Evolutionary conservation across 2,113 vertebrate species (phyloP).

Genomic region (Taurulus bubalis): DNA sequence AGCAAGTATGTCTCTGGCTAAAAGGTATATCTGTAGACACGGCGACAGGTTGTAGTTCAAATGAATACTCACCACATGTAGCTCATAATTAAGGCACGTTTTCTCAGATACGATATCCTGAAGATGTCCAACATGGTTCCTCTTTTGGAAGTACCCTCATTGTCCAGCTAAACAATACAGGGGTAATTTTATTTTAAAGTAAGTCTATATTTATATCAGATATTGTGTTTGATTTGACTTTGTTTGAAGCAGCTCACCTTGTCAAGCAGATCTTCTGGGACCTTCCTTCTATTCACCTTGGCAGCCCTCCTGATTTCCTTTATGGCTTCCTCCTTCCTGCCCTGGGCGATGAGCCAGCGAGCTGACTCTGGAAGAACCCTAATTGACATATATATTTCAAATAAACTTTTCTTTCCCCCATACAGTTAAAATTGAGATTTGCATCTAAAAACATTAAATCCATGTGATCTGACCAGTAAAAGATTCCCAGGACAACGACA

Average conservation of each 20-base stretch:
- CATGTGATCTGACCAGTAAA: conserved; percentile 77
- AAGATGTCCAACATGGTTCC: conserved; percentile 85
- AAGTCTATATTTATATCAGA: neutral
- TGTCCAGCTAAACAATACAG: conserved; percentile 74
- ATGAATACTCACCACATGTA: conserved; percentile 85
- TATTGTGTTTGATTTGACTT: neutral
- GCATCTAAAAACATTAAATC: neutral
- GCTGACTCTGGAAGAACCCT: conserved; percentile 91
- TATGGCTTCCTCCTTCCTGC: conserved; percentile 84
- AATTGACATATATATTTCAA: neutral
- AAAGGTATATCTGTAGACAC: neutral
- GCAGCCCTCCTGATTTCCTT: conserved; percentile 86
- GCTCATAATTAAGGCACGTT: conserved; percentile 82
- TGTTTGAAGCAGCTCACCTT: conserved; percentile 76
- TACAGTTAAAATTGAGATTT: neutral
- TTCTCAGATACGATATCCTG: conserved; percentile 81
- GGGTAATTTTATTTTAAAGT: neutral
- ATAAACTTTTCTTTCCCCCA: neutral
- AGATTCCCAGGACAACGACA: conserved; percentile 76
- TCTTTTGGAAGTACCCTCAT: conserved; percentile 62
- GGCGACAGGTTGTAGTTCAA: too few species aligned
- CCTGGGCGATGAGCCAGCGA: conserved; percentile 89
- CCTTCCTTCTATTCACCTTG: conserved; percentile 77
- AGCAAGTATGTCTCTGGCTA: neutral
- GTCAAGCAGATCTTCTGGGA: conserved; percentile 79